A percentile compares a stretch with the other conserved stretches of the same genome.
Conservation (phyloP, 2,888 invertebrate genomes). For the Proisotoma minuta region DNA sequence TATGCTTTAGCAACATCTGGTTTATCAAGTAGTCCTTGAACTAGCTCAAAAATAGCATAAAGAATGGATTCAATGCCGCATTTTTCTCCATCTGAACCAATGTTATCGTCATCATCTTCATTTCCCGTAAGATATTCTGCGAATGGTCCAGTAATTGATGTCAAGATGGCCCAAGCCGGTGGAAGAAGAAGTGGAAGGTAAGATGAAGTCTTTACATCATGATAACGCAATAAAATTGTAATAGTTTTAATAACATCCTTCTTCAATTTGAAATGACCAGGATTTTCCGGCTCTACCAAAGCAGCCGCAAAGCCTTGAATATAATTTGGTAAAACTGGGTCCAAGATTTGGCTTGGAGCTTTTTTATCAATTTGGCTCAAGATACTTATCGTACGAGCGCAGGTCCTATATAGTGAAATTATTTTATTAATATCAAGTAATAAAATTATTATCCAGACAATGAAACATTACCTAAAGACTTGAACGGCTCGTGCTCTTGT, state of each 20-base stretch:
- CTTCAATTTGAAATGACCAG: constrained; percentile 44
- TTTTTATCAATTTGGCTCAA: constrained; percentile 57
- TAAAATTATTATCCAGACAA: neutral
- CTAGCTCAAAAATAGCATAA: constrained; percentile 56
- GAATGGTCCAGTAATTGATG: constrained; percentile 63
- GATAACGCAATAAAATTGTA: constrained; percentile 54
- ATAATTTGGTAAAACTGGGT: constrained; percentile 64
- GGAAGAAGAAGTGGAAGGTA: constrained; percentile 60
- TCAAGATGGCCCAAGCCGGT: constrained; percentile 63
- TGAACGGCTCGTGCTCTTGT: constrained; percentile 64
- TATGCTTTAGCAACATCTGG: constrained; percentile 33
- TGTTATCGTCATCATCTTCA: constrained; percentile 56
- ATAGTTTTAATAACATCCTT: constrained; percentile 45
- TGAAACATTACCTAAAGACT: constrained; percentile 54
- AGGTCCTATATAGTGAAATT: constrained; percentile 52
- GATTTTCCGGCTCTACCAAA: constrained; percentile 56
- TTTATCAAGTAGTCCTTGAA: constrained; percentile 52
- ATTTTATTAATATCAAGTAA: neutral
- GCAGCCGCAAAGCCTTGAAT: constrained; percentile 61
- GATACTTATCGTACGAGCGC: constrained; percentile 57
- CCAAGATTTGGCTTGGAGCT: constrained; percentile 59
- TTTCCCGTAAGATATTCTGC: constrained; percentile 62
- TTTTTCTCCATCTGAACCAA: constrained; percentile 60
- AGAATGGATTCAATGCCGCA: constrained; percentile 53
- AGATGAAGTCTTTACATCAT: constrained; percentile 60